phyloP scores from a whole-genome alignment of 2,113 vertebrate species.

The Brevimyrus niger region DNA sequence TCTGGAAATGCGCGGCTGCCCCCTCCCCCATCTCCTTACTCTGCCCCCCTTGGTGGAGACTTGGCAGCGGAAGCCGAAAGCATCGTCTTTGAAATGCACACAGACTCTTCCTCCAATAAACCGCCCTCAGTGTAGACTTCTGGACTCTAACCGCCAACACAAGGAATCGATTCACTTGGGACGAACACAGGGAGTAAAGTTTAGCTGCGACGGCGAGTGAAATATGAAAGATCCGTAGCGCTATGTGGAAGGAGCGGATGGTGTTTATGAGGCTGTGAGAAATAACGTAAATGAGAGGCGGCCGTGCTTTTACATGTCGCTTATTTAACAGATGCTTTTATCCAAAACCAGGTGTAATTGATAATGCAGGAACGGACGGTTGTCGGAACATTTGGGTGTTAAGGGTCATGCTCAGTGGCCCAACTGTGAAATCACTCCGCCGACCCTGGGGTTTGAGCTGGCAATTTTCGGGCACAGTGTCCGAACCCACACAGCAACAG shows the following conservation, averaged over 20 bases:
- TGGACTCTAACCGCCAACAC: background rate
- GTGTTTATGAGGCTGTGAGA: background rate
- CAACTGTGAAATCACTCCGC: background rate
- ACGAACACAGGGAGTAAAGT: background rate
- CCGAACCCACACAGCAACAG: background rate
- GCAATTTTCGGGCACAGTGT: background rate
- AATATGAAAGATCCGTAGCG: background rate
- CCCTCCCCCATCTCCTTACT: background rate
- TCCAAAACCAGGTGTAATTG: background rate
- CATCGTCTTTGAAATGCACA: slow-evolving; percentile 18
- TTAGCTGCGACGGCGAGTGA: background rate
- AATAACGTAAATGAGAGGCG: background rate
- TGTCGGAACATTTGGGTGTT: background rate
- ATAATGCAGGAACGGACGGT: background rate
- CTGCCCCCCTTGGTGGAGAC: background rate
- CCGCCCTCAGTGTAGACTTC: background rate
- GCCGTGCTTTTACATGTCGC: background rate
- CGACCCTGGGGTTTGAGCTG: background rate
- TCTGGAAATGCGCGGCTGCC: background rate
- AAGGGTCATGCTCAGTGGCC: background rate
- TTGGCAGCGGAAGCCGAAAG: background rate
- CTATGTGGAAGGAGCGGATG: background rate
- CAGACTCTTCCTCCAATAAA: slow-evolving; percentile 8
- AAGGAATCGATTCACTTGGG: background rate
- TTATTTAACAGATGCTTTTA: background rate